phyloP scores from a whole-genome alignment of 2,888 invertebrate genomes.

The Drosophila conformis region DNA sequence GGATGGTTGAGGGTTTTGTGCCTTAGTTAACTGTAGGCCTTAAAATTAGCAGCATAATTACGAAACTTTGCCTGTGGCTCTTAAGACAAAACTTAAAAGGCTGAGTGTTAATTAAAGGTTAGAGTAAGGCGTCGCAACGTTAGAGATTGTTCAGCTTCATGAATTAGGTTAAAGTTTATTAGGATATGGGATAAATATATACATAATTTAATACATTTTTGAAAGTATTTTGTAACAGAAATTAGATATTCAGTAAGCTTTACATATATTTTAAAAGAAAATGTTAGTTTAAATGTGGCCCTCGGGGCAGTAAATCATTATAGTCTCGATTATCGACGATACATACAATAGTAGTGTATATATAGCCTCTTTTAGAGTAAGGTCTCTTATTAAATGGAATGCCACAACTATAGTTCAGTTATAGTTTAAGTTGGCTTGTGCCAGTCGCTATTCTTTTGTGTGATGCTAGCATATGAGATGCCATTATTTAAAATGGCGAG shows the following conservation, averaged over 20 bases:
- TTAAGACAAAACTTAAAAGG: slow-evolving; percentile 23
- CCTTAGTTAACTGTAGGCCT: neutral
- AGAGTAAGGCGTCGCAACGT: neutral
- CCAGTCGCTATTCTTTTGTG: neutral
- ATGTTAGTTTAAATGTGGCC: neutral
- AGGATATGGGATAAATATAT: neutral
- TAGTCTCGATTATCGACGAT: neutral
- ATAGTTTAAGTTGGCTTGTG: neutral
- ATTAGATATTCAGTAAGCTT: neutral
- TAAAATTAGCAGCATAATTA: slow-evolving; percentile 56
- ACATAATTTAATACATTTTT: neutral
- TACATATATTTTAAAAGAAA: too few relatives aligned
- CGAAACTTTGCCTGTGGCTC: slow-evolving; percentile 18
- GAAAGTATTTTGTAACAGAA: neutral
- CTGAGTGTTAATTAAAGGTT: slow-evolving; percentile 16
- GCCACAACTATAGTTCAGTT: neutral
- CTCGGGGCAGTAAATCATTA: neutral
- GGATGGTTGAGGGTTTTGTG: neutral
- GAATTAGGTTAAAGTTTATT: neutral
- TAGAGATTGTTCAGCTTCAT: neutral
- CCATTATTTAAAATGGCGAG: slow-evolving; percentile 68
- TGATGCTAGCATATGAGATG: slow-evolving; percentile 5
- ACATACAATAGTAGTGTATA: neutral
- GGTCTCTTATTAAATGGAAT: neutral
- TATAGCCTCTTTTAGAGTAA: neutral